phyloP scores from a whole-genome alignment of 2,888 invertebrate genomes.

The Synergus umbraculus region DNA sequence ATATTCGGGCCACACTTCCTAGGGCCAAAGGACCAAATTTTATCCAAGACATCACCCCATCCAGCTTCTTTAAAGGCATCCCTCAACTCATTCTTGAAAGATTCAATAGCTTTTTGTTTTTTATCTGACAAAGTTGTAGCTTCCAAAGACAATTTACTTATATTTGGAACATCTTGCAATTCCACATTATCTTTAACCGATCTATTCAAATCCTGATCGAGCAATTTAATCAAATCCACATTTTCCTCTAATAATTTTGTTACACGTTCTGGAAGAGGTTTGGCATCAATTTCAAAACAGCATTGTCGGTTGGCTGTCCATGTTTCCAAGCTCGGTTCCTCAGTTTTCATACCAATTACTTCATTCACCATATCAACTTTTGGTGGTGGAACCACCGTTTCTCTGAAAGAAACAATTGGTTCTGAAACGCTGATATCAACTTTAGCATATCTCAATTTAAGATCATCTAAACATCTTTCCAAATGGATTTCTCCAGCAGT shows the following conservation, averaged over 20 bases:
- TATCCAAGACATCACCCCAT: conserved; percentile 79
- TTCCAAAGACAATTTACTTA: conserved; percentile 60
- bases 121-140: conserved; percentile 61
- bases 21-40: conserved; percentile 96
- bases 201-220: conserved; percentile 78
- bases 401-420: conserved; percentile 97
- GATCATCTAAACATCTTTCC: conserved; percentile 95
- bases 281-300: conserved; percentile 85
- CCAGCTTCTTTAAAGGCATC: conserved; percentile 81
- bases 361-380: conserved; percentile 92
- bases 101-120: conserved; percentile 70
- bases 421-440: conserved; percentile 93
- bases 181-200: conserved; percentile 46
- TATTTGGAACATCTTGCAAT: conserved; percentile 47
- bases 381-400: conserved; percentile 91
- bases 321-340: conserved; percentile 72
- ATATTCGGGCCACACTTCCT: conserved; percentile 93
- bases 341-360: conserved; percentile 83
- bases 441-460: conserved; percentile 89
- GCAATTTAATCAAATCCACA: conserved; percentile 83
- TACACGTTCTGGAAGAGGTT: conserved; percentile 86
- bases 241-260: conserved; percentile 86
- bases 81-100: conserved; percentile 80
- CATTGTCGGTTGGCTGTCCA: conserved; percentile 86
- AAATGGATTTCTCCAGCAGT: conserved; percentile 98